Evolutionary conservation across 2,888 invertebrate species (phyloP), one percentile per base, ranked within the genome.

Genomic region (Tenthredo livida): DNA sequence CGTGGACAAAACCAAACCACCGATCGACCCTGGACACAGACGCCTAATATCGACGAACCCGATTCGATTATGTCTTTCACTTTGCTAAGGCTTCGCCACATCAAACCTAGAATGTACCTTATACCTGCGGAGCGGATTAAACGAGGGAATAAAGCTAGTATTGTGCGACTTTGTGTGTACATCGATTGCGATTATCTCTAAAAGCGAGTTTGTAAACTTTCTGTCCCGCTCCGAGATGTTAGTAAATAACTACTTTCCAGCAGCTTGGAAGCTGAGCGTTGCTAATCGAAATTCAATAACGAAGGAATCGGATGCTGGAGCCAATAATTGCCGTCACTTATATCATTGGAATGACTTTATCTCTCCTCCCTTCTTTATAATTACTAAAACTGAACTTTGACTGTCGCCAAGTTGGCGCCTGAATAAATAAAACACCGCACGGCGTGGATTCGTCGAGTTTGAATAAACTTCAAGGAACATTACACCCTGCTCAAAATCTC

Each of bases 1-100:
- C 86, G 75, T 77, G 88, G 88, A 89, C 89, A 88, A 91, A 91
- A 91, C 90, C 92, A 90, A 92, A 91, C 89, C 92, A 92, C 91
- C 92, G 91, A 91, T 90, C 92, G 90, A 89, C 80, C 80, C 80
- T 83, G 89, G 91, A 92, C 90, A 89, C 89, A 89, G 88, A 89
- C 89, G 89, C 89, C 88, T 89, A 88, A 83, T 83, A 83, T 83
- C 70, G 67, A 65, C 83, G 83, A 83, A 83, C 50, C 83, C 83
- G 61, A 80, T 80, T 80, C 80, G 80, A 80, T 80, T 80, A 80
- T 80, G 80, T 80, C 61, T 61, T 58, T 40, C 80, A 50, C 40
- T 80, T 61, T 61, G 40, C 50, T 80, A 61, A 80, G 61, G 80
- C 40, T 61, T 80, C 80, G n/a, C n/a, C n/a, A 21, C 80, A 17